These are phyloP conservation scores for Allacma fusca DNA, from an alignment of 2,888 invertebrate species.

Conservation along the genomic window DNA sequence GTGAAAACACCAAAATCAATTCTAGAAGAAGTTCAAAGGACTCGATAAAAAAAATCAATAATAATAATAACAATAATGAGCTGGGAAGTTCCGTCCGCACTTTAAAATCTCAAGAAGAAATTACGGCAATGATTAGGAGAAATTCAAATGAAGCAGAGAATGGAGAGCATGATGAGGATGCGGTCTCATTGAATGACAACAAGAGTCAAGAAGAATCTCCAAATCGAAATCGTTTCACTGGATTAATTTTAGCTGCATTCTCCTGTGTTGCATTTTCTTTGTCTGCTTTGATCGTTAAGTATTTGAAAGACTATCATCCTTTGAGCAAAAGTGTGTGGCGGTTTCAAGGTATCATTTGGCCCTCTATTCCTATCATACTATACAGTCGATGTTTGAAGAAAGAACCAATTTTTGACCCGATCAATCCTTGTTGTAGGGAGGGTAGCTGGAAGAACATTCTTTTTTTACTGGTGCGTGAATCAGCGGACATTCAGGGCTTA, in stretches of 20 bases:
- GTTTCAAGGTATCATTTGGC: slow-evolving; percentile 53
- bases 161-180: slow-evolving; percentile 21
- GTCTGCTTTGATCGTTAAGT: slow-evolving; percentile 49
- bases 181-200: neutral
- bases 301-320: slow-evolving; percentile 53
- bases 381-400: slow-evolving; percentile 36
- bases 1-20: slow-evolving; percentile 24
- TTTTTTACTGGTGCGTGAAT: slow-evolving; percentile 26
- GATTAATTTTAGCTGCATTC: slow-evolving; percentile 43
- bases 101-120: neutral
- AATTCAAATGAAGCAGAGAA: slow-evolving; percentile 1
- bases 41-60: neutral
- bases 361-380: slow-evolving; percentile 48
- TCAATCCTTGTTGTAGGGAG: slow-evolving; percentile 31
- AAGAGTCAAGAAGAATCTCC: neutral
- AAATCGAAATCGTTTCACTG: slow-evolving; percentile 25
- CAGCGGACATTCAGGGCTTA: no score
- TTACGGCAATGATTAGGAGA: neutral
- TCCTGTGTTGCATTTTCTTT: slow-evolving; percentile 50
- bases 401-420: slow-evolving; percentile 35
- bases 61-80: neutral
- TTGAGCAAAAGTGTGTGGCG: slow-evolving; percentile 48
- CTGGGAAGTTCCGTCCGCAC: neutral
- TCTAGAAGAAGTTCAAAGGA: neutral
- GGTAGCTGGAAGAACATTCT: slow-evolving; percentile 25